A percentile compares a stretch with the other conserved stretches of the same genome.
phyloP scores from a whole-genome alignment of 2,797 vertebrate species.

The Rhinophrynus dorsalis region DNA sequence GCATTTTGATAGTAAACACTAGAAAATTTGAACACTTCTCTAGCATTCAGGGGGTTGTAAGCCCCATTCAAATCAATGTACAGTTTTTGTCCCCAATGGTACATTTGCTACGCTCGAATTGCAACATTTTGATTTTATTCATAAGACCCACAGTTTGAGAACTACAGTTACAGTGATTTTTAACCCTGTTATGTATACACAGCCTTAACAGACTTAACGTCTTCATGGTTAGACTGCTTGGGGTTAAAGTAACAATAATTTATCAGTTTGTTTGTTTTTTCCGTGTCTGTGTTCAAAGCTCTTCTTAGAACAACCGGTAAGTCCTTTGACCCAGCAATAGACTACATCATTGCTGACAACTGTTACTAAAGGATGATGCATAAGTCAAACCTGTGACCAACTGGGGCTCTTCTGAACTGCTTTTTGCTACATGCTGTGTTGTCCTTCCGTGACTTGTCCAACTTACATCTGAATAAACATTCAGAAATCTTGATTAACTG shows the following conservation, averaged over 20 bases:
- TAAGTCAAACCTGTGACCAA: slow-evolving; percentile 59
- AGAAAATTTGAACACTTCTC: no score
- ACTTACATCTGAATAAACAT: slow-evolving; percentile 29
- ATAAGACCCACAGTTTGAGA: no score
- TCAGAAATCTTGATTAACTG: neutral
- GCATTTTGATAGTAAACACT: no score
- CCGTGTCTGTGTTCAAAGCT: slow-evolving; percentile 61
- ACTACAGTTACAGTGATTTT: no score
- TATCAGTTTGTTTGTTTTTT: slow-evolving; percentile 44
- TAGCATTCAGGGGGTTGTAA: no score
- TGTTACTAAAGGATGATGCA: slow-evolving; percentile 66
- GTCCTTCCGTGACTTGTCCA: slow-evolving; percentile 52
- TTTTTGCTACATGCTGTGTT: slow-evolving; percentile 9
- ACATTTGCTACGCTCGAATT: no score
- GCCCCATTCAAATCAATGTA: no score
- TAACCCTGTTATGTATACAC: no score
- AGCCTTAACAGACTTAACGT: slow-evolving; percentile 9
- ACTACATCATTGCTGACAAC: slow-evolving; percentile 62
- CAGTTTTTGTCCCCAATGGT: no score
- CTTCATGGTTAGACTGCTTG: slow-evolving; percentile 2
- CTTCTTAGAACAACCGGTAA: slow-evolving; percentile 57
- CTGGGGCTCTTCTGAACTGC: slow-evolving; percentile 56
- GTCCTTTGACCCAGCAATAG: slow-evolving; percentile 59
- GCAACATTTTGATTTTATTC: no score
- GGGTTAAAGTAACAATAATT: slow-evolving; percentile 39